A percentile compares a stretch with the other conserved stretches of the same genome.
Evolutionary conservation across 2,797 vertebrate species (phyloP).

Genomic region (Caiman crocodilus): DNA sequence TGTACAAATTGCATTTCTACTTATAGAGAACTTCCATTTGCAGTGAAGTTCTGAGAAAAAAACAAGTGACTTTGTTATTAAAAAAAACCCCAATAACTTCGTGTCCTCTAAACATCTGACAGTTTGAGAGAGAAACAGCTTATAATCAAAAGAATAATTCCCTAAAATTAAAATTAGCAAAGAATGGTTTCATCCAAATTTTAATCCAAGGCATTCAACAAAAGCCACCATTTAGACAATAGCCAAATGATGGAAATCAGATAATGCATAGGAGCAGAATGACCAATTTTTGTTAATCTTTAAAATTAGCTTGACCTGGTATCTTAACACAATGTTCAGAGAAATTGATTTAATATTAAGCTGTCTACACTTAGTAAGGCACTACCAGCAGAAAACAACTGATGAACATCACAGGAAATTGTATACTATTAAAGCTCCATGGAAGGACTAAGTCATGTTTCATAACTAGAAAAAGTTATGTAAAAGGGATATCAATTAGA

Average conservation of each 20-base stretch:
- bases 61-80: not conserved
- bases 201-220: not conserved
- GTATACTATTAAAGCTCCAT: not conserved
- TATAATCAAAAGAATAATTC: conserved; percentile 15
- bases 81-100: not conserved
- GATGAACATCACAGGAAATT: not conserved
- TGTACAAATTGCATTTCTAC: not conserved
- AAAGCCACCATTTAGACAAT: conserved; percentile 18
- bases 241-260: not conserved
- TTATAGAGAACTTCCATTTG: conserved; percentile 11
- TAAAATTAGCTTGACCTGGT: not conserved
- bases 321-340: conserved; percentile 13
- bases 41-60: not conserved
- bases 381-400: not conserved
- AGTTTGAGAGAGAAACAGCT: conserved; percentile 6
- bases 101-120: conserved; percentile 29
- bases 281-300: not conserved
- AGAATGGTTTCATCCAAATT: not conserved
- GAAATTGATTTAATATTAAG: not conserved
- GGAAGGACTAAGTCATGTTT: not conserved
- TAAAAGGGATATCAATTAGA: not conserved
- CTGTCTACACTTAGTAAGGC: not conserved
- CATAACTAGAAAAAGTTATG: not conserved
- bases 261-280: not conserved
- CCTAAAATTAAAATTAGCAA: conserved; percentile 27